These are phyloP conservation scores for Onychostoma macrolepis DNA, from an alignment of 2,113 vertebrate genomes.

Conservation along the genomic window DNA sequence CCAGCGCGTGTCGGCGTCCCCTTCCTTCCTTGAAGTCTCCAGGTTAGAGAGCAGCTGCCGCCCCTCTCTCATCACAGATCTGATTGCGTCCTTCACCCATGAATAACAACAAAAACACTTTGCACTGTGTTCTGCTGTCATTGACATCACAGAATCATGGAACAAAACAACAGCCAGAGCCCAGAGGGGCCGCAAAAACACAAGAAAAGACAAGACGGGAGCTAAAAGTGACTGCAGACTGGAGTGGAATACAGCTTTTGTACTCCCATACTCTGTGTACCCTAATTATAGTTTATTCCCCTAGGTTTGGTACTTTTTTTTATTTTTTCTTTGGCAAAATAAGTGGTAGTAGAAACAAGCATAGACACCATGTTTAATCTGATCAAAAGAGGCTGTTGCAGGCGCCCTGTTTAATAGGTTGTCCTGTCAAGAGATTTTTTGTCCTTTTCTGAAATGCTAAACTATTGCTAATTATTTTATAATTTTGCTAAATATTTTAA, in stretches of 20 bases:
- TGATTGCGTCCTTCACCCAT: slow-evolving; percentile 84
- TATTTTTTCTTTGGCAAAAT: not conserved
- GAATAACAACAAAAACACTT: not conserved
- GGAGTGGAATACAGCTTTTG: not conserved
- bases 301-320: not conserved
- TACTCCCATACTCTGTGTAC: not conserved
- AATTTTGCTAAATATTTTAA: not conserved
- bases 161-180: not conserved
- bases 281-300: not conserved
- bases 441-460: not conserved
- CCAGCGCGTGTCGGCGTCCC: slow-evolving; percentile 68
- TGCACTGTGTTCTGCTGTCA: not conserved
- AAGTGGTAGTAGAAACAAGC: not conserved
- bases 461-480: not conserved
- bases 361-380: not conserved
- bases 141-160: not conserved
- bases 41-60: slow-evolving; percentile 86
- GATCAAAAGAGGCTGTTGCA: not conserved
- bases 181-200: not conserved
- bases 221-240: slow-evolving; percentile 5
- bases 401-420: not conserved
- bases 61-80: slow-evolving; percentile 88
- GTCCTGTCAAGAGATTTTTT: not conserved
- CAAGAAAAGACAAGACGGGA: not conserved
- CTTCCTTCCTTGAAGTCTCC: slow-evolving; percentile 75